Conservation (phyloP, 2,113 vertebrate species). For the Lagenorhynchus albirostris region DNA sequence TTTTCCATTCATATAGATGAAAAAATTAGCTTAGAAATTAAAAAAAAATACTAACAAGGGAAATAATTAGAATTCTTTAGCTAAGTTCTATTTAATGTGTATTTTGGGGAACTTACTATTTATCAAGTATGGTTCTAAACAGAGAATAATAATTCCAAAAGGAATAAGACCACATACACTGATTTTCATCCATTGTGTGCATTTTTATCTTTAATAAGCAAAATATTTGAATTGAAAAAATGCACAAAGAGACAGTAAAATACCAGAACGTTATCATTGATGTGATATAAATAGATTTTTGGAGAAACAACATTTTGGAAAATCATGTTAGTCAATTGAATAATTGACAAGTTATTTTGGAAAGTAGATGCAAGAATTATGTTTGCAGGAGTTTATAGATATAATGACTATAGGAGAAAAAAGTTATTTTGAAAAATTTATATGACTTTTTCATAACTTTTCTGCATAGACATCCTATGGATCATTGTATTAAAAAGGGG, state of each 20-base stretch:
- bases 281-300: background rate
- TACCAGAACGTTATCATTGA: background rate
- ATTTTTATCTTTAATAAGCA: background rate
- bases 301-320: background rate
- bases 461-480: background rate
- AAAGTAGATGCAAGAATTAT: background rate
- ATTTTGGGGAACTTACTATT: background rate
- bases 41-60: background rate
- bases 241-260: background rate
- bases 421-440: background rate
- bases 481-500: background rate
- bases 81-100: background rate
- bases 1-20: background rate
- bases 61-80: background rate
- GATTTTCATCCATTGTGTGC: background rate
- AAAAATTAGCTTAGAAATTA: background rate
- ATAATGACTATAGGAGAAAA: background rate
- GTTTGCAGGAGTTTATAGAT: background rate
- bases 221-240: background rate
- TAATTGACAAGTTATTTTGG: background rate
- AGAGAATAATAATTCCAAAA: background rate
- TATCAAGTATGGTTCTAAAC: background rate
- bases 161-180: background rate
- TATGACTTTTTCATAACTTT: background rate
- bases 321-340: background rate